These are phyloP conservation scores for Haliaeetus leucogaster DNA, from an alignment of 2,113 vertebrate species.

Conservation along the genomic window DNA sequence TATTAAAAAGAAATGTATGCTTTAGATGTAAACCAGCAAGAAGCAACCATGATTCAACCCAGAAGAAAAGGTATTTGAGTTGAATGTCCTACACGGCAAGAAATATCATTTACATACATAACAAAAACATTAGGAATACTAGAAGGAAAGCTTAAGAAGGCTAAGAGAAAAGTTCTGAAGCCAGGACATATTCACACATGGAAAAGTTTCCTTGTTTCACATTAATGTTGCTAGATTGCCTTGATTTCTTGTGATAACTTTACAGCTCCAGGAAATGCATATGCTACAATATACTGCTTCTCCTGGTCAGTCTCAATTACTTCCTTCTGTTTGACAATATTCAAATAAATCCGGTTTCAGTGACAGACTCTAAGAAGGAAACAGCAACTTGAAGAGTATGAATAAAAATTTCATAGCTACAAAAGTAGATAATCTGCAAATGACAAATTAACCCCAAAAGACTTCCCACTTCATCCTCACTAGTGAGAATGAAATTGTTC, in stretches of 20 bases:
- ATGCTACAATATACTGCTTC: not conserved
- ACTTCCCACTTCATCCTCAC: not conserved
- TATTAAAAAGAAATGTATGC: not conserved
- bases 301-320: not conserved
- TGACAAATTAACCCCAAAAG: not conserved
- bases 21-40: not conserved
- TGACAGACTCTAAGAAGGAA: not conserved
- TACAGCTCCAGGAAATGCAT: not conserved
- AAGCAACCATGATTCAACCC: not conserved
- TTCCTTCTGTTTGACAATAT: not conserved
- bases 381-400: not conserved
- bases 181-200: not conserved
- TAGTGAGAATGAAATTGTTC: constrained; percentile 3
- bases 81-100: not conserved
- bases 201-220: not conserved
- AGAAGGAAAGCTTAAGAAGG: not conserved
- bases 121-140: not conserved
- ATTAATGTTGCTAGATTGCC: not conserved
- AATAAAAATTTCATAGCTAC: not conserved
- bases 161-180: not conserved
- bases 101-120: not conserved
- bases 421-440: not conserved
- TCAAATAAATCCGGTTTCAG: not conserved
- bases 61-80: not conserved
- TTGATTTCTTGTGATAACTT: not conserved